Percentiles rank a stretch among this genome's conserved stretches.
Conservation (phyloP, 2,797 vertebrate genomes). For the Sciurus carolinensis region DNA sequence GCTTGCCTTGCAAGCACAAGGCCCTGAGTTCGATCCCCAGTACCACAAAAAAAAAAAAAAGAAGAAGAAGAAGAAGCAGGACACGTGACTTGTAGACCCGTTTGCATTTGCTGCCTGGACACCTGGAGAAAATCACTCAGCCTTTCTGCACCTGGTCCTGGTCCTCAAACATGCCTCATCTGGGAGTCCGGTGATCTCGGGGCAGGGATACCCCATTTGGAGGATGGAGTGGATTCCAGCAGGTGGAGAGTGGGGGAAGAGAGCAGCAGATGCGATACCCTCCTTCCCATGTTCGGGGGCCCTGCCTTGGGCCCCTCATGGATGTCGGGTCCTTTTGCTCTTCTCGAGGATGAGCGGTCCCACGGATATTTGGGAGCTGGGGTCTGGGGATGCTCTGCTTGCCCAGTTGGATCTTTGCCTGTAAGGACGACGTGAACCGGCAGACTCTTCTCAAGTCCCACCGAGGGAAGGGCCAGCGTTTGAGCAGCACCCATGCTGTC, state of each 20-base stretch:
- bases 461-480: not conserved
- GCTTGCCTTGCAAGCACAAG: too few species aligned
- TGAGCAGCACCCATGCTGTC: too few species aligned
- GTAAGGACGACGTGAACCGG: not conserved
- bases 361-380: not conserved
- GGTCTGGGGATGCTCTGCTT: not conserved
- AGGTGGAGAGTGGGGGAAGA: not conserved
- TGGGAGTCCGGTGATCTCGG: not conserved
- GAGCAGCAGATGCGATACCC: too few species aligned
- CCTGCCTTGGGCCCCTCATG: not conserved
- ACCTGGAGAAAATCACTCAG: too few species aligned
- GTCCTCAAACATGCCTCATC: not conserved
- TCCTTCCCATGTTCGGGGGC: not conserved
- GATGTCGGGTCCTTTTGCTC: not conserved
- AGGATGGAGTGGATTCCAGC: not conserved
- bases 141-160: not conserved
- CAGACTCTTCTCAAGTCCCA: not conserved
- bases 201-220: accelerated
- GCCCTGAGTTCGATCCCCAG: too few species aligned
- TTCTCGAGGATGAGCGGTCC: not conserved
- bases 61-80: too few species aligned
- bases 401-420: not conserved
- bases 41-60: too few species aligned
- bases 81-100: not conserved
- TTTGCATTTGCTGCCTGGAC: too few species aligned